Evolutionary conservation across 2,113 vertebrate genomes (phyloP).

Genomic region (Accipiter virgatus): DNA sequence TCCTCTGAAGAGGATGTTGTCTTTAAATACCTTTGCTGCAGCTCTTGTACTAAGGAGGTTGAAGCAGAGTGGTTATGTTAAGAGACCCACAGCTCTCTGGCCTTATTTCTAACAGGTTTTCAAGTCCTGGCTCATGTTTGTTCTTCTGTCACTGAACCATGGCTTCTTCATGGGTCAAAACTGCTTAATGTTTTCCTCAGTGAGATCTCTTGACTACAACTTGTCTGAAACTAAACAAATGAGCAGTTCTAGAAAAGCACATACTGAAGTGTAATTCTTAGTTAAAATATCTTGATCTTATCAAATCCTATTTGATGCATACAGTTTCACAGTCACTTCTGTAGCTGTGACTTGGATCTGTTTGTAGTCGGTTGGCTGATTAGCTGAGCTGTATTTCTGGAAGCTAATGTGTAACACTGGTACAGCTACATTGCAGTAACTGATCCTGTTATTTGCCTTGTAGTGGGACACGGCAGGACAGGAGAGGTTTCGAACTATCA

Average conservation of each 20-base stretch:
- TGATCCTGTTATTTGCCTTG: background rate
- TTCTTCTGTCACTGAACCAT: background rate
- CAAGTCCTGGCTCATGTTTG: background rate
- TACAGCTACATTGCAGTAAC: background rate
- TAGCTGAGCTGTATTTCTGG: background rate
- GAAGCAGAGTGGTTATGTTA: background rate
- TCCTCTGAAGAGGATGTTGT: background rate
- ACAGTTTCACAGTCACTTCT: background rate
- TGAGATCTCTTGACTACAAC: background rate
- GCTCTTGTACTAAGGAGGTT: background rate
- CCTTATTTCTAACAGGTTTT: background rate
- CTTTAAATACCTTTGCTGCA: background rate
- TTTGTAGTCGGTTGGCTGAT: background rate
- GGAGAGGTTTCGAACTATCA: slow-evolving; percentile 97
- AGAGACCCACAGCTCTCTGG: background rate
- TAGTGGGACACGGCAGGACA: slow-evolving; percentile 98
- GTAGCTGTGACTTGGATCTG: background rate
- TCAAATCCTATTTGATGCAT: fast-evolving
- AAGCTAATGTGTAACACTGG: fast-evolving
- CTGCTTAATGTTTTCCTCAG: background rate
- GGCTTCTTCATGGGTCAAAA: background rate
- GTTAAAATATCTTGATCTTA: fast-evolving
- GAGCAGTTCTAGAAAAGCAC: background rate
- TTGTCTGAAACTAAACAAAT: background rate
- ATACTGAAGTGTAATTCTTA: background rate